Percentiles rank a stretch among this genome's conserved stretches.
Evolutionary conservation across 2,888 invertebrate species (phyloP).

Genomic region (Phania funesta): DNA sequence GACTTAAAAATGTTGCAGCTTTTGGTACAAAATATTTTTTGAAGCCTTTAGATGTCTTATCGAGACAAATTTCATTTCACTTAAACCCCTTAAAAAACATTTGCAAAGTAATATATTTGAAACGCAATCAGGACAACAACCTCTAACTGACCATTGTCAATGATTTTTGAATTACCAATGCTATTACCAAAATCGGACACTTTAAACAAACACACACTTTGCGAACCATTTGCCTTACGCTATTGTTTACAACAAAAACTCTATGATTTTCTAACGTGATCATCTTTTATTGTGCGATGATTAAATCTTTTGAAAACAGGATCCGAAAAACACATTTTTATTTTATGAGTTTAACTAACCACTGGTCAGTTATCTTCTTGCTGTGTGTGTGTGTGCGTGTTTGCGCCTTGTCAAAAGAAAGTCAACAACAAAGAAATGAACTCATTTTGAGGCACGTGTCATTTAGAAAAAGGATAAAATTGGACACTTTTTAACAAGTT

Average conservation of each 20-base stretch:
- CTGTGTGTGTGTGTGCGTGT: neutral
- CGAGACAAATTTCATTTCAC: no score
- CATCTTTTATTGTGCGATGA: slow-evolving; percentile 2
- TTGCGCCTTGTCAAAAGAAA: slow-evolving; percentile 21
- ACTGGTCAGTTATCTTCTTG: slow-evolving; percentile 39
- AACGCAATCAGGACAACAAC: neutral
- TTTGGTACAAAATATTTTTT: no score
- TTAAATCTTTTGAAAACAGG: slow-evolving; percentile 30
- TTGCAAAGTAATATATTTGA: neutral
- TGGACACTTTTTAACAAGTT: slow-evolving; percentile 54
- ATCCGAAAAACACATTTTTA: neutral
- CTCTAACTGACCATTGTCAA: slow-evolving; percentile 10
- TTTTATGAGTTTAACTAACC: slow-evolving; percentile 14
- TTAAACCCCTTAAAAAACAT: neutral
- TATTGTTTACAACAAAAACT: neutral
- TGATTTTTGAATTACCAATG: slow-evolving; percentile 16
- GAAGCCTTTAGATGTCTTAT: no score
- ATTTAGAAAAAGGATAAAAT: slow-evolving; percentile 22
- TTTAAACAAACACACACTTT: slow-evolving; percentile 13
- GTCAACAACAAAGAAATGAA: slow-evolving; percentile 40
- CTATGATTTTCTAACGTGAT: neutral
- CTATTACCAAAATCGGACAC: slow-evolving; percentile 42
- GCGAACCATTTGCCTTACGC: neutral
- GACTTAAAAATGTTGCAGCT: no score
- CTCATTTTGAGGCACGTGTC: slow-evolving; percentile 56